Base-by-base conservation (phyloP, 2,113 vertebrate species). In the Malaclemys terrapin region DNA sequence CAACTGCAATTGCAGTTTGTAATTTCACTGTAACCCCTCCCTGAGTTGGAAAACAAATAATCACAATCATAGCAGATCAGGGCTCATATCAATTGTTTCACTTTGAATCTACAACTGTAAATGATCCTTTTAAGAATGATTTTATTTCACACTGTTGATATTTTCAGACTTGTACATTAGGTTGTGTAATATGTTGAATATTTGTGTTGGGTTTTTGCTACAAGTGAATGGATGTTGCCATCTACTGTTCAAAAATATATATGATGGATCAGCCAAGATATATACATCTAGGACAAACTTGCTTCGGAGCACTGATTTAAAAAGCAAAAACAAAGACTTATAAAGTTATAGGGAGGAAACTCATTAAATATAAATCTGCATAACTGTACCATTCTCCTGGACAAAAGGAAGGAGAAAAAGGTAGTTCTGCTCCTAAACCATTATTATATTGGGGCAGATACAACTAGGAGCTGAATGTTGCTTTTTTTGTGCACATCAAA, bases 161-260 rank as follows among this genome's bases (percentile, higher is more conserved):
- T 38, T 50, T 86, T 57, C 20, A 59, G 50, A 49, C 25, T 86
- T 52, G 17, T 25, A 35, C 47, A 19, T 29, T 52, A 12, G 47
- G n/a, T 35, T 31, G 50, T 17, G 3, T 10, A n/a, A 65, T 0
- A 35, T 53, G 1, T 25, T 0, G 24, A 57, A 78, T 14, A 72
- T 78, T 65, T 19, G 57, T 47, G 3, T 50, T 17, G 1, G 1
- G 29, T 90, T 89, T 96, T 93, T 80, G 53, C 79, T 94, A 98
- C 96, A 97, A 87, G 93, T 97, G 98, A 98, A 95, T 19, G 80
- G 56, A 97, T 95, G 92, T 97, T 98, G 98, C 98, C 98, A 98
- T 96, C 98, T 98, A 98, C 98, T 79, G 98, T 97, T 59, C 90
- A 94, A 95, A 95, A 97, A 72, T 42, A 91, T 75, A 88, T 20